Evolutionary conservation across 2,888 invertebrate genomes (phyloP).

Genomic region (Megalurothrips usitatus): DNA sequence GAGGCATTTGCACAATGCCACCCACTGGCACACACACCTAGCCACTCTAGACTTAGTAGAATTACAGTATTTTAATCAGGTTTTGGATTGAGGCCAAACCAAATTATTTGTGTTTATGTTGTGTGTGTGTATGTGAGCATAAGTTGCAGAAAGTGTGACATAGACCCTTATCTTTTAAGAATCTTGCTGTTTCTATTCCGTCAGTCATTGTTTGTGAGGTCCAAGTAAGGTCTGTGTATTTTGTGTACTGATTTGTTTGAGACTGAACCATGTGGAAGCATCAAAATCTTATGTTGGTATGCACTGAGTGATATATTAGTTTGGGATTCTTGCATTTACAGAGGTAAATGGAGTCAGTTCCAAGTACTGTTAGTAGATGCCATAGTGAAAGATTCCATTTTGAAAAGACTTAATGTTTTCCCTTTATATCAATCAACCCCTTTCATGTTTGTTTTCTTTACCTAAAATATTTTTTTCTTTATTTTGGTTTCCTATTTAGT

Average conservation of each 20-base stretch:
- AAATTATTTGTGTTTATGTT: not conserved
- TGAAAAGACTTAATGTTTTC: not conserved
- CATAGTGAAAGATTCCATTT: not conserved
- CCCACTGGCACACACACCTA: not conserved
- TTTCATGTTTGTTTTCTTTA: not conserved
- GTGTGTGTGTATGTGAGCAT: not conserved
- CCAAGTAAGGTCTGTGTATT: no score
- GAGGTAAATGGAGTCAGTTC: no score
- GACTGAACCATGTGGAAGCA: not conserved
- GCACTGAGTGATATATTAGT: not conserved
- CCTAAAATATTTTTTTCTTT: not conserved
- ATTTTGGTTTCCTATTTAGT: not conserved
- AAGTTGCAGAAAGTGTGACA: not conserved
- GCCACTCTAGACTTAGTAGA: not conserved
- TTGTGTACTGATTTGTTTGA: slow-evolving; percentile 15
- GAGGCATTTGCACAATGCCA: no score
- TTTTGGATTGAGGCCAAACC: no score
- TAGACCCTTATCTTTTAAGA: not conserved
- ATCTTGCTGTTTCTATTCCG: no score
- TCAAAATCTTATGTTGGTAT: not conserved
- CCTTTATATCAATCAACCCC: no score
- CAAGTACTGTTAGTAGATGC: no score
- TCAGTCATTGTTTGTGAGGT: no score
- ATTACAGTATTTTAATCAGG: no score
- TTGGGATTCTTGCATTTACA: no score